A percentile compares a stretch with the other conserved stretches of the same genome.
phyloP scores from a whole-genome alignment of 2,797 vertebrate species.

The Sebastes oblongus region DNA sequence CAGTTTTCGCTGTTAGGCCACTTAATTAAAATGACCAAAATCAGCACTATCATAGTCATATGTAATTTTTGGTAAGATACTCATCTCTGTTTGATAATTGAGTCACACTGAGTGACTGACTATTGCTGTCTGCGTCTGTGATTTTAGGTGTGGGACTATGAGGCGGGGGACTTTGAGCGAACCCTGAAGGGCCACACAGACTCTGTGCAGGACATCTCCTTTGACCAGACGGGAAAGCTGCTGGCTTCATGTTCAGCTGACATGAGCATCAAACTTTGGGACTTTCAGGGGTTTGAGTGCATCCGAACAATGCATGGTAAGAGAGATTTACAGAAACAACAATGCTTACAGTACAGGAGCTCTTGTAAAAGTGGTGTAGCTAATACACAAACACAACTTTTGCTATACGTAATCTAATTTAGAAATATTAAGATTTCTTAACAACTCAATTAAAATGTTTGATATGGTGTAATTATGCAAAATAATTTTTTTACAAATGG shows the following conservation, averaged over 20 bases:
- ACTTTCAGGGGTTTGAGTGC: constrained; percentile 99
- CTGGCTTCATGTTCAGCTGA: constrained; percentile 99
- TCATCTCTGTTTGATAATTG: not conserved
- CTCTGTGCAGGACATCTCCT: constrained; percentile 99
- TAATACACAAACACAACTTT: not conserved
- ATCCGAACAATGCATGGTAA: constrained; percentile 99
- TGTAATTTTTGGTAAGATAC: not conserved
- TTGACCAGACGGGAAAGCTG: constrained; percentile 97
- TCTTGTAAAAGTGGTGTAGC: not conserved
- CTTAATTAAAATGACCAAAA: not conserved
- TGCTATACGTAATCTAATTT: not conserved
- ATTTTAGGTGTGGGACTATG: constrained; percentile 97
- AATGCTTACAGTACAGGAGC: not conserved
- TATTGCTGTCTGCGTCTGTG: not conserved
- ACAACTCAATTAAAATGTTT: not conserved
- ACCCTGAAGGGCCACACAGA: constrained; percentile 99
- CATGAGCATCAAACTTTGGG: constrained; percentile 99
- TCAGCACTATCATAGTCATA: not conserved
- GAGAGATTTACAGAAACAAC: constrained; percentile 22
- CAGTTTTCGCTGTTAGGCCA: not conserved
- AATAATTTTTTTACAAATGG: not conserved
- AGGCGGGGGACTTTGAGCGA: constrained; percentile 98
- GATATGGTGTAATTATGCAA: not conserved
- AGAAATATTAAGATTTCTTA: not conserved
- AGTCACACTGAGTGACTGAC: not conserved